Percentiles rank a stretch among this genome's conserved stretches.
Evolutionary conservation across 1,140 invertebrate species (phyloP).

Genomic region (Penaeus vannamei): DNA sequence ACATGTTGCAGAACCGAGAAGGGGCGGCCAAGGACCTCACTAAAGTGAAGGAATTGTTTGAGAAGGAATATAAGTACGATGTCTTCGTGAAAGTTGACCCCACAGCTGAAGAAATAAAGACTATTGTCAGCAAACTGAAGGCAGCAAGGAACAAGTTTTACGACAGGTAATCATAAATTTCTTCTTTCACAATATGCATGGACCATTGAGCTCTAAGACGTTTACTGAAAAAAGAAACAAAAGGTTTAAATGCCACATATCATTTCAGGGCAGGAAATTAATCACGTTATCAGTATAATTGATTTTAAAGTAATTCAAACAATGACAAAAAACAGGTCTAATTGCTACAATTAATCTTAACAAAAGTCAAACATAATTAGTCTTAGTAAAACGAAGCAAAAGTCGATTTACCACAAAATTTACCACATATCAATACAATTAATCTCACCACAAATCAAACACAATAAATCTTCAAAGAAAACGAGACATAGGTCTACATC

Average conservation of each 20-base stretch:
- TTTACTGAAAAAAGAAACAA: background rate
- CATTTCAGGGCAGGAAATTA: too few species aligned
- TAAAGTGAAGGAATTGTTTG: conserved; percentile 60
- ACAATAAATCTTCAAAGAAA: background rate
- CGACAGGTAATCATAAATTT: conserved; percentile 55
- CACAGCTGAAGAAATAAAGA: conserved; percentile 53
- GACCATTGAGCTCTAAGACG: background rate
- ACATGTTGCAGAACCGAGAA: conserved; percentile 41
- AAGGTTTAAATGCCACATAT: too few species aligned
- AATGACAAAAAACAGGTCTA: too few species aligned
- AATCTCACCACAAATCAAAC: too few species aligned
- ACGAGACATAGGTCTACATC: background rate
- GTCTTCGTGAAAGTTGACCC: conserved; percentile 61
- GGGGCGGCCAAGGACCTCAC: conserved; percentile 50
- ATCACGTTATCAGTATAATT: too few species aligned
- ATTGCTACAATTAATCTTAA: too few species aligned
- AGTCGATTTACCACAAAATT: too few species aligned
- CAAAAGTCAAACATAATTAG: too few species aligned
- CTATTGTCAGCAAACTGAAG: conserved; percentile 55
- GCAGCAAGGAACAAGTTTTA: conserved; percentile 66
- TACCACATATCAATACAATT: too few species aligned
- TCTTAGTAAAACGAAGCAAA: too few species aligned
- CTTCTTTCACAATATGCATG: background rate
- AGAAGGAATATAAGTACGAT: conserved; percentile 60
- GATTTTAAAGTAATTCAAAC: too few species aligned